These are phyloP conservation scores for Lanius ludovicianus DNA, from an alignment of 2,113 vertebrate species.

Conservation along the genomic window DNA sequence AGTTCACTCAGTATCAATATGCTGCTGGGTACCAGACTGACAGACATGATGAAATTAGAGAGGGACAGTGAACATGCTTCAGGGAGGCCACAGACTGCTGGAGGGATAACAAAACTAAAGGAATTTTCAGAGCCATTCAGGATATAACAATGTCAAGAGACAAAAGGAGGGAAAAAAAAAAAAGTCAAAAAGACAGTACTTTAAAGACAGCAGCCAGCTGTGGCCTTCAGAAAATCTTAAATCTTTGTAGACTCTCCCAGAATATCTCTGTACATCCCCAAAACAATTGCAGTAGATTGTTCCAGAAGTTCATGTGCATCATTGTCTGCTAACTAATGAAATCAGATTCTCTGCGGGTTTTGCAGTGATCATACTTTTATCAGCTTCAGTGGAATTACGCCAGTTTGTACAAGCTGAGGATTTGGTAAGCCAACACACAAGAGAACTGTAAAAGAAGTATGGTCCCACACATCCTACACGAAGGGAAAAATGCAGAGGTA, in stretches of 20 bases:
- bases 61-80: neutral
- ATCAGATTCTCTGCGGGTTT: neutral
- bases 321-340: neutral
- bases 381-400: neutral
- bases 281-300: neutral
- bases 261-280: neutral
- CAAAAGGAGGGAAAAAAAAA: neutral
- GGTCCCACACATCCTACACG: neutral
- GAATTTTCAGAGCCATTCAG: neutral
- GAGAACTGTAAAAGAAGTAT: neutral
- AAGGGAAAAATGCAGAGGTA: slow-evolving; percentile 3
- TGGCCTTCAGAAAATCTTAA: neutral
- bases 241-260: neutral
- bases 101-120: neutral
- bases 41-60: neutral
- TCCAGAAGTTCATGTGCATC: neutral
- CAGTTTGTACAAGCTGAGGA: neutral
- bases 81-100: neutral
- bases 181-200: neutral
- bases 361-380: neutral
- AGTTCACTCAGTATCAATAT: neutral
- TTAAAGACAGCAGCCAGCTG: neutral
- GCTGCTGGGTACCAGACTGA: neutral
- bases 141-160: neutral
- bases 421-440: neutral